Evolutionary conservation across 2,113 vertebrate species (phyloP).

Genomic region (Illadopsis cleaveri): DNA sequence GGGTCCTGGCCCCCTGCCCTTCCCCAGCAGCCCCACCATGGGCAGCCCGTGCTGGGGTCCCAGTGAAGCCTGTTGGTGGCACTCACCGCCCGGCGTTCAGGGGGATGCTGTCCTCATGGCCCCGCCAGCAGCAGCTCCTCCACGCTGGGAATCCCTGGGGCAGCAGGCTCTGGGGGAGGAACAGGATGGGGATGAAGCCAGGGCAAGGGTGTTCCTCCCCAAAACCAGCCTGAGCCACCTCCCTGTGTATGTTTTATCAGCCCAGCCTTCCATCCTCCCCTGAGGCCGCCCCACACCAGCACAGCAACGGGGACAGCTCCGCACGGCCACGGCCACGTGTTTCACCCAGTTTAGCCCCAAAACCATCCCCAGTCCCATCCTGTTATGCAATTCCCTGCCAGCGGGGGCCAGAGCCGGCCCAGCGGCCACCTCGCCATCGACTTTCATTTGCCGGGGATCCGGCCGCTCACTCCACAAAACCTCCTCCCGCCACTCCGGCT

Average conservation of each 20-base stretch:
- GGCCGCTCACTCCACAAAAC: slow-evolving; percentile 9
- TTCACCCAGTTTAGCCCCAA: slow-evolving; percentile 30
- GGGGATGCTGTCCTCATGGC: slow-evolving; percentile 38
- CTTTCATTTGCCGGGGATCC: background rate
- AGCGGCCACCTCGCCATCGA: background rate
- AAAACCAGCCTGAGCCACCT: background rate
- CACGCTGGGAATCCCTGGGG: background rate
- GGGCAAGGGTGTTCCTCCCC: background rate
- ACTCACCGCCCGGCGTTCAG: slow-evolving; percentile 39
- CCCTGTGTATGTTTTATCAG: background rate
- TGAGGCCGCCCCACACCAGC: background rate
- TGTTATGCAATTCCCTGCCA: slow-evolving; percentile 51
- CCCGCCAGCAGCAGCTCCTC: background rate
- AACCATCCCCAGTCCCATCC: background rate
- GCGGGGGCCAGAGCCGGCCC: background rate
- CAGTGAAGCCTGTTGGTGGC: accelerated
- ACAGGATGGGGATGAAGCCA: background rate
- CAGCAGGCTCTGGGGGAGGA: background rate
- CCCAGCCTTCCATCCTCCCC: background rate
- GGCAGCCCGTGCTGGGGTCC: accelerated
- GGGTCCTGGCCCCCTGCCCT: background rate
- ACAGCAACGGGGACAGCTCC: background rate
- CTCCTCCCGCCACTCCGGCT: background rate
- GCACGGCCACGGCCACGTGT: background rate
- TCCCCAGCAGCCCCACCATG: background rate